Evolutionary conservation across 2,888 invertebrate species (phyloP), one percentile per base, ranked within the genome.

Genomic region (Macrosoma leucophasiata): DNA sequence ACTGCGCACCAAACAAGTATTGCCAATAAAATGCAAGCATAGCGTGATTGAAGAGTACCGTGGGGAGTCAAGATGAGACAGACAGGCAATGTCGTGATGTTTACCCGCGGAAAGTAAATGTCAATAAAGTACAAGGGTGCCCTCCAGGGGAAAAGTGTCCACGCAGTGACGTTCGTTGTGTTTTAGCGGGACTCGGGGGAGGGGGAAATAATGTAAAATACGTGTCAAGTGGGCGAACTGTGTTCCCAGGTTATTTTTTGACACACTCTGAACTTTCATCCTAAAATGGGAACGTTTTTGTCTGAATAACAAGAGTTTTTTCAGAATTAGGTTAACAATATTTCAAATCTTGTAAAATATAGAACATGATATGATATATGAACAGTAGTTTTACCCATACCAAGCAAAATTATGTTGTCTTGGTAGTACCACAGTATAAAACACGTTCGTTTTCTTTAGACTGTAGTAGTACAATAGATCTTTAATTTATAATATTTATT

Each of bases 31-130:
- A n/a, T n/a, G n/a, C n/a, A n/a, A n/a, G n/a, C n/a, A n/a, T n/a
- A n/a, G n/a, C n/a, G n/a, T n/a, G n/a, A n/a, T n/a, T n/a, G n/a
- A n/a, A n/a, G n/a, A n/a, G n/a, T n/a, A n/a, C n/a, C n/a, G n/a
- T n/a, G n/a, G n/a, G n/a, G n/a, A n/a, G n/a, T n/a, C n/a, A n/a
- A n/a, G n/a, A n/a, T n/a, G n/a, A n/a, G n/a, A n/a, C n/a, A n/a
- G n/a, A n/a, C n/a, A n/a, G n/a, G n/a, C n/a, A n/a, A n/a, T n/a
- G n/a, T n/a, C n/a, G n/a, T n/a, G n/a, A n/a, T 78, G 79, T 82
- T 82, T 82, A 68, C 73, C 62, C 71, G 62, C 60, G 53, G 65
- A 72, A 78, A 82, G 82, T 82, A 78, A 82, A 82, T 79, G 82
- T 81, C 81, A 82, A 82, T 77, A 82, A 74, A 73, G 65, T 71